Conservation (phyloP, 2,797 vertebrate species). For the Sebastes iracundus region DNA sequence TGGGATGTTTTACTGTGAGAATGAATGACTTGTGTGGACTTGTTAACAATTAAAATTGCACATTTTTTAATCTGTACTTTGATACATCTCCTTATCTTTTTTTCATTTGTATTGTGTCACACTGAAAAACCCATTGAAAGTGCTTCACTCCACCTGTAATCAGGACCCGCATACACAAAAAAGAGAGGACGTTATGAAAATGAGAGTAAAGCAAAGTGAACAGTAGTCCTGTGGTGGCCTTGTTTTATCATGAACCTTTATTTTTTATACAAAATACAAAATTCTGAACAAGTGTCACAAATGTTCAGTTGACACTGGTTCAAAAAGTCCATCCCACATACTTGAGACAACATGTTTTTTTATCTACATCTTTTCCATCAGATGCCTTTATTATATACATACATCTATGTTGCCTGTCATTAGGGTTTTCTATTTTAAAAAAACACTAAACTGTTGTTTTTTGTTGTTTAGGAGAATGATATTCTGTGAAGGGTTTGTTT, state of each 20-base stretch:
- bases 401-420: conserved; percentile 22
- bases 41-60: conserved; percentile 14
- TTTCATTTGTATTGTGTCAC: background rate
- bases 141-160: background rate
- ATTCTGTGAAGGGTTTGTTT: background rate
- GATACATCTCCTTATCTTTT: background rate
- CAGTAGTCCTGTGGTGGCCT: background rate
- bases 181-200: background rate
- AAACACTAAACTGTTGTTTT: background rate
- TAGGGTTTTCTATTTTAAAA: conserved; percentile 13
- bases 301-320: conserved; percentile 50
- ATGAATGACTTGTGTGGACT: background rate
- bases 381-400: conserved; percentile 42
- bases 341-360: conserved; percentile 51
- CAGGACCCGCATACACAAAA: background rate
- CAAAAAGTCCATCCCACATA: conserved; percentile 56
- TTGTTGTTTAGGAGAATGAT: background rate
- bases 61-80: conserved; percentile 26
- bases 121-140: background rate
- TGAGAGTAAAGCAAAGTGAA: background rate
- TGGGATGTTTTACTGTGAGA: conserved; percentile 13
- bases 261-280: conserved; percentile 88
- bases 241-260: conserved; percentile 66
- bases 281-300: conserved; percentile 69
- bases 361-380: conserved; percentile 29